These are phyloP conservation scores for Tetrax tetrax DNA, from an alignment of 2,113 vertebrate species.

Conservation along the genomic window DNA sequence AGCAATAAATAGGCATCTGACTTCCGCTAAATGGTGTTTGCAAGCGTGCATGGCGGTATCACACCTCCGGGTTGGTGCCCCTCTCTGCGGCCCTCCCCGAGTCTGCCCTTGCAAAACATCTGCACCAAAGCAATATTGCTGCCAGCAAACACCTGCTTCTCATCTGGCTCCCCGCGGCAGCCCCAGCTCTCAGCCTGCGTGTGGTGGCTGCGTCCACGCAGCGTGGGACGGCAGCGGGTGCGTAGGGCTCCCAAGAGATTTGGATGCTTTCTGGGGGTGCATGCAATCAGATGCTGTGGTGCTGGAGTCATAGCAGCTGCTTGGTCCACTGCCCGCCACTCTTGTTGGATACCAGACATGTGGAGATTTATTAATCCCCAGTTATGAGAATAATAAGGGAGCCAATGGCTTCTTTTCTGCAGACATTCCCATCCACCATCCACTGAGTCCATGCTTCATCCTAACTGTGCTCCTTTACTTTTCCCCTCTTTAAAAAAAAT, in stretches of 20 bases:
- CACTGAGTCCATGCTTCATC: neutral
- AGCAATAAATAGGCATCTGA: conserved; percentile 19
- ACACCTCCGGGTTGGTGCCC: neutral
- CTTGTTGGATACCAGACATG: fast-evolving
- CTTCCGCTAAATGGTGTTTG: conserved; percentile 19
- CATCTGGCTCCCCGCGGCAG: neutral
- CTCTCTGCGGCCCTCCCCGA: neutral
- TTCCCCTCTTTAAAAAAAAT: neutral
- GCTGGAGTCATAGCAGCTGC: neutral
- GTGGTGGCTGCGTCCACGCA: neutral
- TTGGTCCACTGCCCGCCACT: fast-evolving
- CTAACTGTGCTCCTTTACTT: neutral
- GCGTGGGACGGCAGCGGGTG: fast-evolving
- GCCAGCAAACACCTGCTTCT: neutral
- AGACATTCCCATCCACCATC: neutral
- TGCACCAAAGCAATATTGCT: neutral
- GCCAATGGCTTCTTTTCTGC: neutral
- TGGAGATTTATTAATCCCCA: too few relatives aligned
- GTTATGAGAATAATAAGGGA: neutral
- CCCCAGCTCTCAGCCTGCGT: neutral
- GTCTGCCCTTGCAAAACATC: neutral
- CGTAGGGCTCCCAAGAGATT: fast-evolving
- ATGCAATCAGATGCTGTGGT: neutral
- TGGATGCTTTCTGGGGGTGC: fast-evolving
- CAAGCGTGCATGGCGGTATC: neutral